Evolutionary conservation across 2,888 invertebrate species (phyloP), one percentile per base, ranked within the genome.

Genomic region (Clistopyga incitator): DNA sequence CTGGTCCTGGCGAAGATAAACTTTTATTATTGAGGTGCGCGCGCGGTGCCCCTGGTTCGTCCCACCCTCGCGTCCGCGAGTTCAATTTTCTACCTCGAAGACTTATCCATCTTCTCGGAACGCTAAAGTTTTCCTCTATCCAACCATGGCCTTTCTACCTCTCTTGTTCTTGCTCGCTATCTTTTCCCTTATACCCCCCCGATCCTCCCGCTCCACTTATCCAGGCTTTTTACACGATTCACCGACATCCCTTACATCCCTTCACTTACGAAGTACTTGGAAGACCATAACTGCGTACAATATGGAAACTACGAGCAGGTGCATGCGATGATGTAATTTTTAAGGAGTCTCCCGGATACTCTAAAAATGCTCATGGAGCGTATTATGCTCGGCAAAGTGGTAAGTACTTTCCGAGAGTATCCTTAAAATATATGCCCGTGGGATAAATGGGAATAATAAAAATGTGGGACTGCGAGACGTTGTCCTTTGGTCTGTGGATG

Each of bases 1-100:
- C 68, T 75, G 77, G 65, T 82, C 80, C 61, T 68, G 64, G 64
- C 67, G 78, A 82, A 82, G 82, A 84, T 84, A 80, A 84, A 85
- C 85, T 85, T 85, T 85, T 85, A 85, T 85, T 85, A 82, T 84
- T 80, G 85, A 84, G 84, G 85, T 75, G 84, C 72, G n/a, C 34
- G 84, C 72, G n/a, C 34, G 61, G 82, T 70, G 79, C 64, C 54
- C 65, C 23, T 23, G 71, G 72, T 78, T 56, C 38, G 34, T 47
- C 70, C 75, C 76, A 25, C 70, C 75, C 78, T 78, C 65, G 65
- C 75, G 84, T 72, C 54, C 79, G 77, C 81, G 71, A 84, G 81
- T 84, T 84, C 84, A 84, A 84, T 84, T 84, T 84, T 84, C 84
- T 81, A 84, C 84, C 81, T 78, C 84, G 78, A 74, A 81, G 84